Evolutionary conservation across 2,113 vertebrate genomes (phyloP).

Genomic region (Burhinus oedicnemus): DNA sequence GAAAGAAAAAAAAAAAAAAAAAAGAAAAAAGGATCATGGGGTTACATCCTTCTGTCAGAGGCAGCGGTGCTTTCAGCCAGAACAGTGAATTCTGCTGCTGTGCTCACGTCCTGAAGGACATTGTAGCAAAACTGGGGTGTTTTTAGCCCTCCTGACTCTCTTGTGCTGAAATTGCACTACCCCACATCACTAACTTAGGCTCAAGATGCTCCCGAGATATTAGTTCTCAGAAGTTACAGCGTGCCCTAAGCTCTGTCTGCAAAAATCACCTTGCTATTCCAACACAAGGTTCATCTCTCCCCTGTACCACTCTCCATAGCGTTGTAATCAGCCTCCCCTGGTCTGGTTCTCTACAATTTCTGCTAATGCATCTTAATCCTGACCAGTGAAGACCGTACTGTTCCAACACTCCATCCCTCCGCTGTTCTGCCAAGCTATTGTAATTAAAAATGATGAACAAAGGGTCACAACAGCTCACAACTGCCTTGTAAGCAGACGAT

Average conservation of each 20-base stretch:
- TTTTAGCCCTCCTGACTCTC: background rate
- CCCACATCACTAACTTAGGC: background rate
- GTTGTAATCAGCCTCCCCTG: background rate
- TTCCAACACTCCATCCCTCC: background rate
- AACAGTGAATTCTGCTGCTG: background rate
- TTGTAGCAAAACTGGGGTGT: background rate
- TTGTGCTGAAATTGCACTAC: background rate
- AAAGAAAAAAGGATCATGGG: background rate
- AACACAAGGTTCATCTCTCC: background rate
- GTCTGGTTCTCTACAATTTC: background rate
- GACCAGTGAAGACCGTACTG: background rate
- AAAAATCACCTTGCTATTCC: background rate
- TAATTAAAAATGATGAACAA: slow-evolving; percentile 25
- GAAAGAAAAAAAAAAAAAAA: too few species aligned
- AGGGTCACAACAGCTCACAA: slow-evolving; percentile 43
- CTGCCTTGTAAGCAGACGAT: slow-evolving; percentile 30
- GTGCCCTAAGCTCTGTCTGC: background rate
- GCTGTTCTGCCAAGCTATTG: slow-evolving; percentile 42
- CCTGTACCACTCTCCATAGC: background rate
- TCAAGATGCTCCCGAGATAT: background rate
- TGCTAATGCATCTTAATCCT: background rate
- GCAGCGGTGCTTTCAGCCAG: background rate
- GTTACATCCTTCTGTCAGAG: background rate
- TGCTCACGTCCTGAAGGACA: background rate
- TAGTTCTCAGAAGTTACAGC: background rate